Conservation (phyloP, 2,888 invertebrate species). For the Ennomos fuscantarius region DNA sequence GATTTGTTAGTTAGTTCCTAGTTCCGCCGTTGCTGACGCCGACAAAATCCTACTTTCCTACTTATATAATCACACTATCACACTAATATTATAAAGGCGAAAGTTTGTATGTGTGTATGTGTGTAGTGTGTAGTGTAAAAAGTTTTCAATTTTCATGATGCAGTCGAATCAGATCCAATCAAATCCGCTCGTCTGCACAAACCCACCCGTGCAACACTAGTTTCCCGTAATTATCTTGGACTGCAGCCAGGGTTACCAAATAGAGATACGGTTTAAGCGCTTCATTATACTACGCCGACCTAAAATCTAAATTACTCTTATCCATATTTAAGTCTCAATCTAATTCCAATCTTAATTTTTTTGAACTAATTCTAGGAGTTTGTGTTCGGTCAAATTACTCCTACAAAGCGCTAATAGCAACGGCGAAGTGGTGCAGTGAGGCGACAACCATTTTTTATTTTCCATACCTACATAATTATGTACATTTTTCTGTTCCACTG, state of each 20-base stretch:
- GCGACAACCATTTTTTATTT: no score
- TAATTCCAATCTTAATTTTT: conserved; percentile 29
- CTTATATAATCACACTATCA: no score
- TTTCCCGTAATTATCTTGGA: conserved; percentile 48
- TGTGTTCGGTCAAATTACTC: no score
- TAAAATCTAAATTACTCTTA: conserved; percentile 39
- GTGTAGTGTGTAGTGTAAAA: no score
- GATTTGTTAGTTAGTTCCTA: conserved; percentile 16
- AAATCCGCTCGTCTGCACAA: conserved; percentile 22
- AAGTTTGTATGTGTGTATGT: no score
- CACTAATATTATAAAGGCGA: no score
- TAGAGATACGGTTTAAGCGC: conserved; percentile 39
- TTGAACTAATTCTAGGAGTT: not conserved
- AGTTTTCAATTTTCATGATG: not conserved
- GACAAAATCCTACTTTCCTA: no score
- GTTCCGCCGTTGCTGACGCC: no score
- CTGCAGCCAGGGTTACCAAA: conserved; percentile 41
- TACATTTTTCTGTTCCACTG: no score
- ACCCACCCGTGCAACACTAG: conserved; percentile 36
- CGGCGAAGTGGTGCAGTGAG: no score
- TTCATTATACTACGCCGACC: conserved; percentile 38
- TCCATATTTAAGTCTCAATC: conserved; percentile 21
- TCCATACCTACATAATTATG: no score
- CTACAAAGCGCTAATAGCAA: no score
- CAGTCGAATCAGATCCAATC: conserved; percentile 5